A percentile compares a stretch with the other conserved stretches of the same genome.
phyloP scores from a whole-genome alignment of 2,113 vertebrate genomes.

The Strix uralensis region DNA sequence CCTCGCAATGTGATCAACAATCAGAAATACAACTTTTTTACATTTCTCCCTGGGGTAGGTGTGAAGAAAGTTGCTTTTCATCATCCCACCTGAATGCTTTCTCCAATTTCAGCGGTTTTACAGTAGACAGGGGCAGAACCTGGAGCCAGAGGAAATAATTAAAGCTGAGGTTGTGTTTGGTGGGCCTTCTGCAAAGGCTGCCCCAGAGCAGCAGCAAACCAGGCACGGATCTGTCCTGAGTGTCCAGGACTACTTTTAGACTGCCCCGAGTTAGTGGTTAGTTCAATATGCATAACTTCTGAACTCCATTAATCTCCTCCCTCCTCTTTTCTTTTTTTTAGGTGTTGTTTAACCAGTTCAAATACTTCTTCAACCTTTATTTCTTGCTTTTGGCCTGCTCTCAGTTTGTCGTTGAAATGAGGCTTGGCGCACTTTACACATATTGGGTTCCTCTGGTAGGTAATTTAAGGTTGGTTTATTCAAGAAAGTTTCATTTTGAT shows the following conservation, averaged over 20 bases:
- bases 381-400: conserved; percentile 96
- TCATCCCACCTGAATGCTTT: neutral
- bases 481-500: neutral
- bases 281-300: neutral
- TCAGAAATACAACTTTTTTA: conserved; percentile 99
- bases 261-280: neutral
- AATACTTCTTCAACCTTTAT: conserved; percentile 98
- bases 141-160: neutral
- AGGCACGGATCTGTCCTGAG: neutral
- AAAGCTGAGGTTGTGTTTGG: neutral
- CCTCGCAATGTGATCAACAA: conserved; percentile 99
- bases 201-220: neutral
- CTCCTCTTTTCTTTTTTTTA: neutral
- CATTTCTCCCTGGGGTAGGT: conserved; percentile 92
- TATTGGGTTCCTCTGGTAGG: conserved; percentile 99
- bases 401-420: conserved; percentile 93
- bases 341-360: conserved; percentile 98
- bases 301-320: neutral
- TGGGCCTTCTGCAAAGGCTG: neutral
- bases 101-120: neutral
- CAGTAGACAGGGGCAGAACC: neutral
- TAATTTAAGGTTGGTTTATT: conserved; percentile 3
- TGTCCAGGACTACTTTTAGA: neutral
- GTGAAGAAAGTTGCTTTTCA: accelerated
- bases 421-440: conserved; percentile 91